Base-by-base conservation (phyloP, 2,797 vertebrate species). In the Argya squamiceps region DNA sequence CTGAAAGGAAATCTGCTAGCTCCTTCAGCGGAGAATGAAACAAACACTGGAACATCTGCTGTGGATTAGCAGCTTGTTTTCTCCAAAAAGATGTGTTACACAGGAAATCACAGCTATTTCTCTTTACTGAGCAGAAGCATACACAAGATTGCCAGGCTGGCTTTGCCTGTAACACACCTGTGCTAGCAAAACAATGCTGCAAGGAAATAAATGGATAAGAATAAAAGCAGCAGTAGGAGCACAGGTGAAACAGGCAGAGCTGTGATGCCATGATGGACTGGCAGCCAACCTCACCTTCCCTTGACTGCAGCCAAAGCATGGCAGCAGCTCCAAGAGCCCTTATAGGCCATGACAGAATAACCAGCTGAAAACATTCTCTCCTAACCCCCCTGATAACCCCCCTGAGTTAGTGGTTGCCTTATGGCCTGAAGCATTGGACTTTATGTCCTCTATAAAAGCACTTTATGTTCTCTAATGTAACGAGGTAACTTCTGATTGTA, bases 361-460 rank as follows among this genome's bases (percentile, higher is more conserved):
- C 17, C 44, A 32, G 64, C 37, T 55, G 64, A 53, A 52, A 73
- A 11, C 49, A 9, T 15, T 23, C 71, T 52, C 50, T 49, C 46
- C n/a, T 49, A 32, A 56, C 32, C 37, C 34, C 55, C 0, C 1
- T 30, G 71, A 83, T 49, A 32, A 56, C 32, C 37, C 34, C 55
- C 0, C 1, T 30, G 71, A 83, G 67, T 39, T 34, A 71, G 36
- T 47, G 30, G 27, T 2, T 90, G 69, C 73, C 92, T 92, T 37
- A 43, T 27, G n/a, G 62, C 75, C 64, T 47, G 5, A 58, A 85
- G 60, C 29, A 15, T 5, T 32, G 65, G 56, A 36, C 60, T 96
- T 92, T 75, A 91, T 47, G 43, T 71, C n/a, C 44, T 46, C 84
- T 18, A 43, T 85, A 92, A 96, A 96, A 92, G 68, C 78, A 65